Evolutionary conservation across 2,797 vertebrate genomes (phyloP), one percentile per base, ranked within the genome.

Genomic region (Stomatorhinus walkeri): DNA sequence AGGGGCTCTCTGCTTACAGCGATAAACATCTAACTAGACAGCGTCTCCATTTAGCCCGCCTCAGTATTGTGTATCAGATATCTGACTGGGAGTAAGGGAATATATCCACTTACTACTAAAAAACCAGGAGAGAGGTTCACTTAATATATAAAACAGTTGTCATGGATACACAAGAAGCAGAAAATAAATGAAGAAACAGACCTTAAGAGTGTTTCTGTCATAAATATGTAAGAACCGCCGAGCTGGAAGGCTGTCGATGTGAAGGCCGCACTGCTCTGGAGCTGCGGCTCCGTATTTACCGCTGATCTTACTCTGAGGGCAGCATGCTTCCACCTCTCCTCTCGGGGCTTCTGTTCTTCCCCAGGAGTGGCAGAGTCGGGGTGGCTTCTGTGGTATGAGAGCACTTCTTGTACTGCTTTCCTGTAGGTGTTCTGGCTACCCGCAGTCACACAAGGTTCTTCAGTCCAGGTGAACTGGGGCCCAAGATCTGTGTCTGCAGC

Each of bases 111-210:
- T 79, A 79, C 72, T 43, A 43, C 36, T 43, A 43, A 79, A 79
- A 79, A 40, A 79, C 6, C 72, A 43, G 36, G 72, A n/a, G 36
- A 43, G 36, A n/a, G 40, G 16, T 79, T 40, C 36, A n/a, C 72
- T 79, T 79, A 43, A 79, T 43, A 79, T 79, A 79, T 79, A 79
- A 79, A 79, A 79, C 72, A 79, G 72, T 79, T 43, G 40, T 19
- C 72, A 43, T 79, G 36, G 36, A n/a, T 79, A n/a, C 72, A 43
- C 4, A 16, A 79, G 36, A 43, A n/a, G 1, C 32, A n/a, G 72
- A n/a, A 79, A n/a, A 40, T 40, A 79, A 79, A 79, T 79, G 36
- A 79, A 43, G 72, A 79, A 79, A 40, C 72, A 79, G 72, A 79
- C 3, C 36, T 36, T 72, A 36, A 36, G 24, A 61, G 59, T 61